These are phyloP conservation scores for Benthosema pterotum DNA, from an alignment of 2,797 vertebrate species.

Conservation along the genomic window DNA sequence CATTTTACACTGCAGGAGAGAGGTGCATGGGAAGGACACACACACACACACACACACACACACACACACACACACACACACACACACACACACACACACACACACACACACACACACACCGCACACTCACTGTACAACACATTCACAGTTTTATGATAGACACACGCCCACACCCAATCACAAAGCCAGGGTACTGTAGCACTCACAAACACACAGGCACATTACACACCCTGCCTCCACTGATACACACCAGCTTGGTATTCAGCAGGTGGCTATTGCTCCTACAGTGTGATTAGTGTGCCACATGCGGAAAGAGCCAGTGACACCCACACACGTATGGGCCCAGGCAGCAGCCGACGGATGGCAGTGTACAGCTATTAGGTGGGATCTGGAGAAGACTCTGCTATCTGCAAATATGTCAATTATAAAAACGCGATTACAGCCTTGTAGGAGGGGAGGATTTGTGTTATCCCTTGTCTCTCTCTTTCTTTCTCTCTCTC, in stretches of 20 bases:
- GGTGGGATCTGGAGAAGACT: slow-evolving; percentile 56
- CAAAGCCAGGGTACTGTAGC: no score
- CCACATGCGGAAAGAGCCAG: slow-evolving; percentile 46
- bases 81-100: slow-evolving; percentile 10
- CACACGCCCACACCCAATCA: slow-evolving; percentile 4
- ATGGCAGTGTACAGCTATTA: slow-evolving; percentile 57
- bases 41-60: slow-evolving; percentile 10
- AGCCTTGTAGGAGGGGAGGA: slow-evolving; percentile 57
- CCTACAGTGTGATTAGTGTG: slow-evolving; percentile 55
- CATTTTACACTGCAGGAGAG: slow-evolving; percentile 1
- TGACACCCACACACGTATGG: neutral
- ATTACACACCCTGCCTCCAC: slow-evolving; percentile 4
- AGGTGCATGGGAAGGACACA: slow-evolving; percentile 4
- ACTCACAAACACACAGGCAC: slow-evolving; percentile 8
- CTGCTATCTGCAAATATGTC: slow-evolving; percentile 63
- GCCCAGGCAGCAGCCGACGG: slow-evolving; percentile 37
- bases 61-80: slow-evolving; percentile 13
- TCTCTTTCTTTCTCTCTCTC: slow-evolving; percentile 2
- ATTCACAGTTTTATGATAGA: neutral
- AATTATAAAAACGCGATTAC: slow-evolving; percentile 73
- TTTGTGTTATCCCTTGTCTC: slow-evolving; percentile 64
- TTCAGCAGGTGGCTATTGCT: slow-evolving; percentile 55
- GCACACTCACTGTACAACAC: neutral
- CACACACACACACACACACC: slow-evolving; percentile 8
- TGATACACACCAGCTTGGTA: slow-evolving; percentile 33